Base-by-base conservation (phyloP, 2,888 invertebrate species). In the Eurytoma adleriae region DNA sequence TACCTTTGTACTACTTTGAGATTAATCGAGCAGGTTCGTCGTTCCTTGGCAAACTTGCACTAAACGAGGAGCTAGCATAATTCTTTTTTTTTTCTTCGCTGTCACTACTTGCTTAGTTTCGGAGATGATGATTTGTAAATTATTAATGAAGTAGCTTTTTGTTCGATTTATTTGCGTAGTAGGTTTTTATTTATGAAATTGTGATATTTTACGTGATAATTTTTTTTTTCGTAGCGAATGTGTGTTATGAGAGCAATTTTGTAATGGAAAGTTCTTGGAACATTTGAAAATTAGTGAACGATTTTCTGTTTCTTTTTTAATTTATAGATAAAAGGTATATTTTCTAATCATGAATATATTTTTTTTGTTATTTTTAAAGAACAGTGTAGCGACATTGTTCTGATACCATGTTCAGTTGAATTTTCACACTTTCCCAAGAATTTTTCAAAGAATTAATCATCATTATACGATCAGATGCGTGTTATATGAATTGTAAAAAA, bases 121-220 rank as follows among this genome's bases (percentile, higher is more conserved):
- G 27, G 52, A 18, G 5, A 14, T 52, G 7, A 40, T 40, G 10
- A 3, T 30, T 30, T 40, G 10, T 40, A 40, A 1, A 0, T 40
- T 40, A 40, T 40, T 40, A 10, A 10, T 40, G 10, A 40, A 10
- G 10, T 7, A 40, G 7, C 3, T 7, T 40, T 40, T 10, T 40
- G 10, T 10, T 40, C 40, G 40, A 40, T 40, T 40, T 40, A 40
- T 61, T 48, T 80, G 50, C 64, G n/a, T 57, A 27, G 14, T 70
- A 7, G 56, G 13, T 52, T 62, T 48, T 66, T 73, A 57, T 74
- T 27, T 64, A 66, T 40, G 54, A 16, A 7, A 61, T 79, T 75
- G 79, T 79, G 79, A 79, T 79, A 79, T 67, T 73, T 71, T 66
- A 40, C 71, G 79, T 75, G 70, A 71, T 71, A 79, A 48, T 48